Evolutionary conservation across 2,113 vertebrate species (phyloP).

Genomic region (Promerops cafer): DNA sequence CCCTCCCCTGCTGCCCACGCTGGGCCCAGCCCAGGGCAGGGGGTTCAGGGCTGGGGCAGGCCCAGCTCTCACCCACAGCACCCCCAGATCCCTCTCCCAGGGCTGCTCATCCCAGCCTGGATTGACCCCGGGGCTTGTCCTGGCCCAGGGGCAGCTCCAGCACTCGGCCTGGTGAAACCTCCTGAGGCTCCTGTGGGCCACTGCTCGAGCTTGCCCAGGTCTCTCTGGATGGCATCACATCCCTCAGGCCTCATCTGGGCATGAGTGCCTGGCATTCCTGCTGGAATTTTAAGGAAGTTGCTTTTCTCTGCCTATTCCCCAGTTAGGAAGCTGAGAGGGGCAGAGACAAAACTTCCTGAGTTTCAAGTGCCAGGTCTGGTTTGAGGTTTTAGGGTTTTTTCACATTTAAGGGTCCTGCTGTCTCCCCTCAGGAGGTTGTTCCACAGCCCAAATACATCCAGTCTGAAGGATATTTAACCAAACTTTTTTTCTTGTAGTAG

Average conservation of each 20-base stretch:
- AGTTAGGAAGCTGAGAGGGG: background rate
- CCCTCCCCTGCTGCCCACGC: background rate
- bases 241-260: background rate
- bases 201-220: background rate
- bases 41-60: background rate
- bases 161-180: background rate
- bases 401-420: background rate
- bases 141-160: background rate
- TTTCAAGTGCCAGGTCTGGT: background rate
- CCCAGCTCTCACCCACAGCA: background rate
- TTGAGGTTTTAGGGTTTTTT: background rate
- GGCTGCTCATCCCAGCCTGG: background rate
- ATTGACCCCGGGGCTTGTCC: background rate
- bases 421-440: background rate
- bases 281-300: background rate
- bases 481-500: background rate
- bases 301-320: background rate
- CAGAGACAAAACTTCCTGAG: background rate
- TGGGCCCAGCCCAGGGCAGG: background rate
- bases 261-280: background rate
- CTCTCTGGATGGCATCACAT: background rate
- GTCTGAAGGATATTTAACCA: background rate
- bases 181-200: too few relatives aligned
- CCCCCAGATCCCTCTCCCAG: background rate
- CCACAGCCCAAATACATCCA: background rate